These are phyloP conservation scores for Propithecus coquereli DNA, from an alignment of 2,113 vertebrate genomes.

Conservation along the genomic window DNA sequence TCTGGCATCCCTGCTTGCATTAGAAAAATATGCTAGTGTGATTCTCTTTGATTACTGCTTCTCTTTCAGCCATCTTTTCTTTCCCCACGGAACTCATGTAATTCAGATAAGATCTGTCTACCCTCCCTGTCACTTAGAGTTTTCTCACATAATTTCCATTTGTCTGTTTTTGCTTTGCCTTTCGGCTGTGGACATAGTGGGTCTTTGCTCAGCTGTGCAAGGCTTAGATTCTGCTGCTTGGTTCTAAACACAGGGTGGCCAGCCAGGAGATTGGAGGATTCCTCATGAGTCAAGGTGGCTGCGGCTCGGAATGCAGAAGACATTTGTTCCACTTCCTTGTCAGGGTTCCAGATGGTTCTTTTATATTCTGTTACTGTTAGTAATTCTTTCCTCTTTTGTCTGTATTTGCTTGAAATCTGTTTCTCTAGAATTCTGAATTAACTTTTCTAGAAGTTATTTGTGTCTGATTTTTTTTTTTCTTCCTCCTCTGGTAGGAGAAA, in stretches of 20 bases:
- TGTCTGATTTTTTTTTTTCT: background rate
- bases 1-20: background rate
- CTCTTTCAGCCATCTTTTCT: background rate
- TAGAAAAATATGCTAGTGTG: rapidly evolving
- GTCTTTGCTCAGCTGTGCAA: background rate
- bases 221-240: background rate
- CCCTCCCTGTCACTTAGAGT: background rate
- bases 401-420: conserved; percentile 25
- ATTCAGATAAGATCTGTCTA: background rate
- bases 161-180: background rate
- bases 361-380: conserved; percentile 1
- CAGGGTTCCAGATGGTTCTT: conserved; percentile 14
- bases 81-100: rapidly evolving
- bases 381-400: conserved; percentile 13
- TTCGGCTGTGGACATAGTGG: background rate
- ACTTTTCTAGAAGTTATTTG: conserved; percentile 26
- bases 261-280: background rate
- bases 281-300: background rate
- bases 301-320: background rate
- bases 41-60: background rate
- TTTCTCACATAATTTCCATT: background rate
- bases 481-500: background rate
- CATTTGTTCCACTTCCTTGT: background rate
- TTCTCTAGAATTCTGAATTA: conserved; percentile 34
- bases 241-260: background rate